Evolutionary conservation across 2,888 invertebrate genomes (phyloP), one percentile per base, ranked within the genome.

Genomic region (Macropis europaea): DNA sequence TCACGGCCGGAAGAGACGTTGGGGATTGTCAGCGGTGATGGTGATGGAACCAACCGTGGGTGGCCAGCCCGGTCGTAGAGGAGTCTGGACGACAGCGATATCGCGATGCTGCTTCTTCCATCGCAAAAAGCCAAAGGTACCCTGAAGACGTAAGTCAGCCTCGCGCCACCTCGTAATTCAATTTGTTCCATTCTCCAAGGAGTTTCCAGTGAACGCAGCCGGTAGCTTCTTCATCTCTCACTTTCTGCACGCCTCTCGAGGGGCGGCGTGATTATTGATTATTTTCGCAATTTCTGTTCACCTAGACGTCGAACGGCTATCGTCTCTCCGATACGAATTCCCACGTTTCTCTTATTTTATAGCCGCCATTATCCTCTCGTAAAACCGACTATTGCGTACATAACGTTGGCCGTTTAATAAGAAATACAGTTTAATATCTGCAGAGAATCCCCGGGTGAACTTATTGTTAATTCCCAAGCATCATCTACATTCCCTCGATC

Each of bases 1-100:
- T 86, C 86, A 86, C 82, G 69, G 70, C 13, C 78, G 48, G 63
- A 73, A 77, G 79, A 81, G 77, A 45, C 60, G n/a, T 61, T 64
- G 50, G 71, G 57, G 54, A 77, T 80, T 72, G 76, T 64, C 63
- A 60, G 57, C 40, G 54, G 66, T 36, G 71, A 45, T 59, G 63
- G 52, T 57, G 75, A 77, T 70, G 72, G 72, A 75, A 48, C 42
- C 66, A 66, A n/a, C n/a, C n/a, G n/a, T n/a, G 30, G 57, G 32
- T 42, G 73, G 63, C 70, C 68, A 53, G 43, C 76, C 67, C 36
- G 63, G 61, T 36, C 32, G 42, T 13, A 32, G 63, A 63, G n/a
- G n/a, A n/a, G n/a, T n/a, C 30, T 7, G n/a, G 36, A 19, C 42
- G 42, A 6, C 15, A 15, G 26, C 17, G 56, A 59, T 50, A 63